Base-by-base conservation (phyloP, 2,113 vertebrate genomes). In the Psammodynastes pulverulentus region DNA sequence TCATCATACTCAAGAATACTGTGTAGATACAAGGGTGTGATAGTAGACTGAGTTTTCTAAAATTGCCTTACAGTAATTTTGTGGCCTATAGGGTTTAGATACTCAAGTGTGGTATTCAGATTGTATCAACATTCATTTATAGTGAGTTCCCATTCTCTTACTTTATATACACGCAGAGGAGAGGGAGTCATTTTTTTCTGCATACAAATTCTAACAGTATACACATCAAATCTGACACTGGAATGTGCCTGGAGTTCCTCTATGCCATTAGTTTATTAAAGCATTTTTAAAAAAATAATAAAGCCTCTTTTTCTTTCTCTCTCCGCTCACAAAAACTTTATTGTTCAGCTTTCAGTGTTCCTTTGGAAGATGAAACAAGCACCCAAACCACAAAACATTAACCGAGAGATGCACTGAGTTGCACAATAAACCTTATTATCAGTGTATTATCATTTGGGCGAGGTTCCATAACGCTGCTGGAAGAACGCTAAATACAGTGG, bases 61-160 rank as follows among this genome's bases (percentile, higher is more conserved):
- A 93, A 54, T 86, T 5, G 9, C 43, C 92, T 93, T 49, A 89
- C 53, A 87, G 26, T 90, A 91, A 2, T 0, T 46, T 10, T 84
- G 13, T 92, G 54, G 58, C 52, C n/a, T 0, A 9, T 43, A 24
- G 49, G 52, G 34, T 85, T 58, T 54, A 88, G 26, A 49, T 58
- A 87, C n/a, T 84, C 43, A 23, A 86, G 34, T 86, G 90, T 79
- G 87, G 62, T 62, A 93, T 89, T 87, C 90, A 94, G 93, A 93
- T 85, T 62, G 45, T n/a, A 0, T 67, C 56, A 45, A 53, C 34
- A 87, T 89, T 53, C 45, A 15, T 90, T 86, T 89, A 91, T 87
- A 84, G 89, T 95, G 51, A 24, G 4, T 91, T 39, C 95, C 58
- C 34, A 45, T 9, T 92, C 45, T 43, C 9, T 4, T 0, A 23